Percentiles rank a stretch among this genome's conserved stretches.
phyloP scores from a whole-genome alignment of 2,888 invertebrate species.

The Shargacucullia verbasci region DNA sequence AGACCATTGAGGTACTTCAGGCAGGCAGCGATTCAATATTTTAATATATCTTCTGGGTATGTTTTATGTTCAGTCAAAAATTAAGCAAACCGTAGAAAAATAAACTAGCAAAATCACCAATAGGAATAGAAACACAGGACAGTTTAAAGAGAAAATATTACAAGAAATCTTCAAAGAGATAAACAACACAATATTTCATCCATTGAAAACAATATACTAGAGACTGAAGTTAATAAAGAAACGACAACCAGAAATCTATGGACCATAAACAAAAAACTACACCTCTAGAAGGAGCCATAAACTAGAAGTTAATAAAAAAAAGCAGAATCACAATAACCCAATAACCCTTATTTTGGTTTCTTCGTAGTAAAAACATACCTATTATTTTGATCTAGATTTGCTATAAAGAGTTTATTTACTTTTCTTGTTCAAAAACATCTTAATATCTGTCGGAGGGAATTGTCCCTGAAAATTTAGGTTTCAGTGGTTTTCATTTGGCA shows the following conservation, averaged over 20 bases:
- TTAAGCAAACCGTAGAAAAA: too few species aligned
- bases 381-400: slow-evolving; percentile 29
- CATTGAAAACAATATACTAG: background rate
- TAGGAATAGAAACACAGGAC: too few species aligned
- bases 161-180: background rate
- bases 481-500: slow-evolving; percentile 24
- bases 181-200: background rate
- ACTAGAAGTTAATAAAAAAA: slow-evolving; percentile 21
- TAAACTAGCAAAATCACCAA: too few species aligned
- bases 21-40: too few species aligned
- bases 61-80: too few species aligned
- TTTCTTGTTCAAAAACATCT: slow-evolving; percentile 29
- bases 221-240: background rate
- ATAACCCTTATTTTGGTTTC: slow-evolving; percentile 22
- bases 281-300: slow-evolving; percentile 10
- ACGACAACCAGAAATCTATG: slow-evolving; percentile 6
- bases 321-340: slow-evolving; percentile 20
- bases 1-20: too few species aligned
- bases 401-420: slow-evolving; percentile 14
- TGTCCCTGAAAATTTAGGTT: slow-evolving; percentile 21
- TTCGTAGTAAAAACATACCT: slow-evolving; percentile 18
- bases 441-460: slow-evolving; percentile 15
- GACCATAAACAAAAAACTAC: slow-evolving; percentile 14
- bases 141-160: too few species aligned
- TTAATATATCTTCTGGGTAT: too few species aligned